Base-by-base conservation (phyloP, 2,888 invertebrate species). In the Linyphia triangularis region DNA sequence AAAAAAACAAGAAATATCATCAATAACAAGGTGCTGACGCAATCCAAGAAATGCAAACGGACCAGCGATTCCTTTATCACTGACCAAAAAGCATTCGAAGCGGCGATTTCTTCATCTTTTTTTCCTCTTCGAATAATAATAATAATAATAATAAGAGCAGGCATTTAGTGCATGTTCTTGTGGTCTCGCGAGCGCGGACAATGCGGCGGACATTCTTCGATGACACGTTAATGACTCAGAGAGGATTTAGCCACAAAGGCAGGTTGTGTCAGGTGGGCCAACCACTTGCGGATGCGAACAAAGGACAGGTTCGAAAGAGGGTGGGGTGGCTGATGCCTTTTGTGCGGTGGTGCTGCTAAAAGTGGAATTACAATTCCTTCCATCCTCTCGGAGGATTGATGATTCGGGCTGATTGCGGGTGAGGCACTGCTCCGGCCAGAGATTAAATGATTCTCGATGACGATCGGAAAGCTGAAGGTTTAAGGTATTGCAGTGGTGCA, bases 161-260 rank as follows among this genome's bases (percentile, higher is more conserved):
- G 81, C 75, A 88, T 81, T 88, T 81, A 85, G 84, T 40, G 73
- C 70, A 63, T 78, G 72, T n/a, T n/a, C n/a, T n/a, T 51, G 33
- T 33, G 33, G 5, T 33, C 9, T 33, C 33, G 33, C 9, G 4
- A 6, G 4, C 5, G 5, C 51, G 51, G 81, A 88, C 86, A 88
- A 88, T 81, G 19, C 67, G 51, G 13, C 24, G 51, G 86, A 88
- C 86, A 88, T 88, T 88, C 81, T 57, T 59, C 86, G 73, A 75
- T 88, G 86, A 88, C 86, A 81, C 81, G 69, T 81, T 88, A 88
- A 88, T 88, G 86, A 88, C 86, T 81, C 86, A 88, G 65, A 40
- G 65, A 28, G 86, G 86, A 88, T 88, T 88, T 81, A 88, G 73
- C 81, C 79, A 79, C 86, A 88, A 88, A 82, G 81, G 59, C 51